Evolutionary conservation across 2,797 vertebrate genomes (phyloP), one percentile per base, ranked within the genome.

Genomic region (Huso huso): DNA sequence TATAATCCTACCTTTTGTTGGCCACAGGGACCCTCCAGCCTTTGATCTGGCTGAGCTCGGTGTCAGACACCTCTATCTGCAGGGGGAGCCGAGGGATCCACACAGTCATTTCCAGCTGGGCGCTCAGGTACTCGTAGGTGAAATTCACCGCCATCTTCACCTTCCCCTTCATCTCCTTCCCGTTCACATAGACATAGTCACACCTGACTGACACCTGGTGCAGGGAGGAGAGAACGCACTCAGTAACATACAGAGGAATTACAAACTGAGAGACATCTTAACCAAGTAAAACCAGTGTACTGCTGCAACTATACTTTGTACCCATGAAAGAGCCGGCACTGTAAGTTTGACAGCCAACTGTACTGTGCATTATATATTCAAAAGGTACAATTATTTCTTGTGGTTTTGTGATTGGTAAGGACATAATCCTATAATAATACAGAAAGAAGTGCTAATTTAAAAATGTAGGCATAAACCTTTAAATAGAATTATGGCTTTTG

Each of bases 21-120:
- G 84, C 65, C 64, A 95, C 89, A 52, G 95, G 94, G 4, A 97
- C 91, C 79, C 94, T 89, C 95, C 95, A 97, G 68, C 93, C 92
- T 82, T 95, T 97, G 82, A 98, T 93, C 84, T 96, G 95, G 79
- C 93, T 95, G 68, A 98, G 88, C 75, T 97, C 93, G 0, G 91
- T 82, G 84, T 97, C 95, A 0, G 95, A 95, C 73, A 97, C 86
- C 75, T 97, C 94, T 6, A 98, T 94, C 80, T 94, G 90, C 69
- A 96, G 91, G 0, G 95, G 94, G 9, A 95, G 92, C 49, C 80
- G 91, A 63, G 96, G 95, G 69, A 91, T 89, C 95, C 95, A 97
- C 49, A 97, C 94, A 0, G 88, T 91, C 78, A 97, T 80, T 76
- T 94, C 91, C 11, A 97, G 87, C 67, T 91, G 86, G 61, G 90